These are phyloP conservation scores for Chinchilla lanigera DNA, from an alignment of 2,113 vertebrate genomes.

Conservation along the genomic window DNA sequence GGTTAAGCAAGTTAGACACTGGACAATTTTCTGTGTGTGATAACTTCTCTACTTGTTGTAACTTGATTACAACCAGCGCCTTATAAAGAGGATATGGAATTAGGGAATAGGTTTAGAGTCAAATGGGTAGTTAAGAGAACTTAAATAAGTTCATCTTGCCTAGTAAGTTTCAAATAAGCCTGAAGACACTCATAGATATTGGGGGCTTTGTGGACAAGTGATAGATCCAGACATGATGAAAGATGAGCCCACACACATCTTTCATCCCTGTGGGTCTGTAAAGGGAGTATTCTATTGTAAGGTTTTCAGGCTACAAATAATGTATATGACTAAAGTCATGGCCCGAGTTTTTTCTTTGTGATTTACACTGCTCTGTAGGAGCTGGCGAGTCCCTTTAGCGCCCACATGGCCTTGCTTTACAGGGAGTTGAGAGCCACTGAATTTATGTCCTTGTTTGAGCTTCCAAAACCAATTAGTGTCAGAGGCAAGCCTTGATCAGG, in stretches of 20 bases:
- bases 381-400: background rate
- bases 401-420: conserved; percentile 1
- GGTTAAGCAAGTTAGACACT: background rate
- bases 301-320: background rate
- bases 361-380: background rate
- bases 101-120: background rate
- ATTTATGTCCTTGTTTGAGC: conserved; percentile 65
- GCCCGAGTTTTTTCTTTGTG: background rate
- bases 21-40: background rate
- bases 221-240: background rate
- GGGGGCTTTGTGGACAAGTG: background rate
- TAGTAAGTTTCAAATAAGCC: background rate
- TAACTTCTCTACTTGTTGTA: background rate
- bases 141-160: background rate
- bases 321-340: rapidly evolving
- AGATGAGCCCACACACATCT: background rate
- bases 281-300: background rate
- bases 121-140: background rate
- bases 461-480: conserved; percentile 57
- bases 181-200: background rate
- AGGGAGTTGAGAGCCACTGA: conserved; percentile 56
- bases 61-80: background rate
- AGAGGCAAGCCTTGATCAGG: conserved; percentile 20
- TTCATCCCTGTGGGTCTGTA: background rate
- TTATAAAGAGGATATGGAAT: background rate